A percentile compares a stretch with the other conserved stretches of the same genome.
phyloP scores from a whole-genome alignment of 2,888 invertebrate species.

The Hirtodrosophila alboralis region DNA sequence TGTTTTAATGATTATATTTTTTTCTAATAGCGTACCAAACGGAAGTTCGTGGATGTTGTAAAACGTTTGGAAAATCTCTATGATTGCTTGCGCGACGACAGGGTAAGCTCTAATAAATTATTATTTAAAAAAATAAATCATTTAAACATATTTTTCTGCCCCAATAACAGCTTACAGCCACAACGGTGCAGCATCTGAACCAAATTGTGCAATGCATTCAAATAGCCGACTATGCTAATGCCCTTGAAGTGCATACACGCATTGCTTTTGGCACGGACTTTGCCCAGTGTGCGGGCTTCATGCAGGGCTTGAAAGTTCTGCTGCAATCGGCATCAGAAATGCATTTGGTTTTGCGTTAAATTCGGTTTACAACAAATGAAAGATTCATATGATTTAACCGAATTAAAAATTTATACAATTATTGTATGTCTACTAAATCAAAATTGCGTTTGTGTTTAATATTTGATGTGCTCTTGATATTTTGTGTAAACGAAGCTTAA shows the following conservation, averaged over 20 bases:
- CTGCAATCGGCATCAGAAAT: slow-evolving; percentile 92
- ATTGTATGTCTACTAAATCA: slow-evolving; percentile 33
- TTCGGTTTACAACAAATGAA: background rate
- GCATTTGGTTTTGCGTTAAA: slow-evolving; percentile 87
- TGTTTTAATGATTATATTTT: too few relatives aligned
- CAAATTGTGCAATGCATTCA: slow-evolving; percentile 89
- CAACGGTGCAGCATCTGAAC: slow-evolving; percentile 90
- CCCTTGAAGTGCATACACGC: slow-evolving; percentile 89
- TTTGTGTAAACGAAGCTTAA: slow-evolving; percentile 24
- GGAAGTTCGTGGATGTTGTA: slow-evolving; percentile 95
- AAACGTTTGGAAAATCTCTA: slow-evolving; percentile 94
- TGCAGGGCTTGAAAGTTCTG: slow-evolving; percentile 95
- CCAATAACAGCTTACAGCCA: slow-evolving; percentile 88
- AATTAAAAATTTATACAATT: slow-evolving; percentile 18
- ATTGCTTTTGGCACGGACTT: slow-evolving; percentile 95
- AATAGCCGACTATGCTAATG: slow-evolving; percentile 88
- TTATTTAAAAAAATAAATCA: background rate
- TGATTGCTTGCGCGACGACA: slow-evolving; percentile 92
- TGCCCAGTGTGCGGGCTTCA: slow-evolving; percentile 94
- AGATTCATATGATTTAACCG: slow-evolving; percentile 1
- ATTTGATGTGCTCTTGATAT: slow-evolving; percentile 25
- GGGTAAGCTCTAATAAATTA: slow-evolving; percentile 85
- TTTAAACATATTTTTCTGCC: background rate
- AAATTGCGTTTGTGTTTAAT: slow-evolving; percentile 32
- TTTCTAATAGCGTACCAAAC: slow-evolving; percentile 91